A percentile compares a stretch with the other conserved stretches of the same genome.
phyloP scores from a whole-genome alignment of 2,797 vertebrate species.

The Oophaga sylvatica region DNA sequence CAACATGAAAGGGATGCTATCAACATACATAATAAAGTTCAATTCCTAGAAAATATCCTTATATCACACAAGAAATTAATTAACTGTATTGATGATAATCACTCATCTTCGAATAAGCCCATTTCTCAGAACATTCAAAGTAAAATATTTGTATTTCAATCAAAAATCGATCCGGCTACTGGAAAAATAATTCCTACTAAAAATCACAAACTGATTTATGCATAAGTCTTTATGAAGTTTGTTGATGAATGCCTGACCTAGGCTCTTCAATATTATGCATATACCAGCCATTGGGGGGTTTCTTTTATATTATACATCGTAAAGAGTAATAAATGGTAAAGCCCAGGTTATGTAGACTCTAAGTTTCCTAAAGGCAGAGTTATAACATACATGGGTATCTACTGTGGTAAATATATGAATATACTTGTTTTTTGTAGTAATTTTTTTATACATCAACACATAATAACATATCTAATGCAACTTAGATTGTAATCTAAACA shows the following conservation, averaged over 20 bases:
- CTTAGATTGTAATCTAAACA: no score
- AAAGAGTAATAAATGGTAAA: no score
- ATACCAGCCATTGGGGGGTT: background rate
- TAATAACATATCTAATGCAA: no score
- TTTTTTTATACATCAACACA: no score
- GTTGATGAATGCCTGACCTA: background rate
- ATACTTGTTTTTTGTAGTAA: no score
- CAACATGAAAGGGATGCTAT: background rate
- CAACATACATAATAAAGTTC: background rate
- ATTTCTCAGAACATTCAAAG: background rate
- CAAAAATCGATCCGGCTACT: background rate
- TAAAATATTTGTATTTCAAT: background rate
- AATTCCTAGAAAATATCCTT: background rate
- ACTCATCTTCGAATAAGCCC: background rate
- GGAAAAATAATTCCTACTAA: background rate
- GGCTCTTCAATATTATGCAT: background rate
- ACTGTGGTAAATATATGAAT: no score
- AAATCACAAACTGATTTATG: no score
- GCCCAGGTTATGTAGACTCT: no score
- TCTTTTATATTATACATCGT: background rate
- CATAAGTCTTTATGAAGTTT: no score
- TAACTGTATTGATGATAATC: background rate
- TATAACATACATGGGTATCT: no score
- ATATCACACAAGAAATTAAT: background rate
- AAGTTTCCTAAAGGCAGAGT: no score